Base-by-base conservation (phyloP, 2,888 invertebrate species). In the Megastigmus dorsalis region DNA sequence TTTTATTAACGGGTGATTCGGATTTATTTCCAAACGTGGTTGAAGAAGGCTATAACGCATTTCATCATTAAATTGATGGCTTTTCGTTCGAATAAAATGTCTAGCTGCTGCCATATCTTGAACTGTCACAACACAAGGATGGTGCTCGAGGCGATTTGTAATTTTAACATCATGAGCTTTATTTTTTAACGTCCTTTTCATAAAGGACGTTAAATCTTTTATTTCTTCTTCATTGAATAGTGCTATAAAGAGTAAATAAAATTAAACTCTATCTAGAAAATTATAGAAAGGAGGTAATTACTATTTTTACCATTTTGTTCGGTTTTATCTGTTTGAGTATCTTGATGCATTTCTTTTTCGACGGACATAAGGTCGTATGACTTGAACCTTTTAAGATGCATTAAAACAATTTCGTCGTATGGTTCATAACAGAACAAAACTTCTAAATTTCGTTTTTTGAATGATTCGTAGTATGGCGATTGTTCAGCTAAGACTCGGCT, bases 21-120 rank as follows among this genome's bases (percentile, higher is more conserved):
- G 94, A 89, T 99, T 99, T 65, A 99, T 93, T 89, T 99, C 98
- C 55, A 99, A 90, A 76, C 96, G 95, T 0, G 98, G 98, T 84
- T 97, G 95, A 66, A 98, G 89, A 73, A 98, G 88, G 0, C 95
- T 94, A 84, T 93, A 96, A 83, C 96, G 92, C 85, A 94, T 94
- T 82, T 97, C 96, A 82, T 97, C 96, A 0, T 93, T 92, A 68
- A 96, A 87, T 81, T 92, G 92, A 80, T 93, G 93, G 65, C 96
- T 93, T 83, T 97, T 96, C 0, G 97, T 97, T 67, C 95, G 92
- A 67, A 98, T 93, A 84, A 98, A 98, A 88, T 98, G 98, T 54
- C 99, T 90, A 0, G 98, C 98, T 1, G 97, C 95, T 0, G 96
- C 98, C 97, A 98, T 98, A 89, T 99, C 98, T 80, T 95, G 95